Base-by-base conservation (phyloP, 2,797 vertebrate species). In the Labroides dimidiatus region DNA sequence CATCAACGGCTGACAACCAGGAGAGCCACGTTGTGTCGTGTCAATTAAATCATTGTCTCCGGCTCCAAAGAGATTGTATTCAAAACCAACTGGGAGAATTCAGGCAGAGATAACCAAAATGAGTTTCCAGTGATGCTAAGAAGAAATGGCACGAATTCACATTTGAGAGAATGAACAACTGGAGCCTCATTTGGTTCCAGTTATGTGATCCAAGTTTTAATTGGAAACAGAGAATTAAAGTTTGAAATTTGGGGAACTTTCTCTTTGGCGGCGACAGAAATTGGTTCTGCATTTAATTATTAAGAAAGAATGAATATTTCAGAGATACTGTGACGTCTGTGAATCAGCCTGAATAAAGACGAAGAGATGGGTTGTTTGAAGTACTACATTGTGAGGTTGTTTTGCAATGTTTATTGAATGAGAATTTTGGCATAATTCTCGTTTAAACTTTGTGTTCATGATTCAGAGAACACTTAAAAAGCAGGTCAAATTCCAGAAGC, bases 31-130 rank as follows among this genome's bases (percentile, higher is more conserved):
- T 62, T 77, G 75, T 70, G 57, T 49, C 51, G 4, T 43, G 47
- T 49, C 72, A 83, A 88, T 71, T 47, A 65, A 81, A 78, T 68
- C 70, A 69, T 42, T 77, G 71, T 79, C 75, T 74, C 17, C 45
- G n/a, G 44, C 61, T 73, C n/a, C 48, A 66, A 78, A 78, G 30
- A 78, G 59, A 67, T 51, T 50, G 50, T 67, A 41, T 78, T 71
- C 23, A 50, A 60, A 33, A 60, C 58, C 48, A n/a, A 17, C 53
- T 42, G 81, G 71, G 56, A 82, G 53, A 49, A 59, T 71, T 52
- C 41, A 47, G 63, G 48, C 36, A 1, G 55, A 76, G 65, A 77
- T 57, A 73, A 76, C 13, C 23, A 52, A 74, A 77, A 85, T 76
- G 1, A 41, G 60, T 57, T 73, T 53, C 53, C 62, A 54, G 47